These are phyloP conservation scores for Drosophila bocki DNA, from an alignment of 1,140 invertebrate genomes.

Conservation along the genomic window DNA sequence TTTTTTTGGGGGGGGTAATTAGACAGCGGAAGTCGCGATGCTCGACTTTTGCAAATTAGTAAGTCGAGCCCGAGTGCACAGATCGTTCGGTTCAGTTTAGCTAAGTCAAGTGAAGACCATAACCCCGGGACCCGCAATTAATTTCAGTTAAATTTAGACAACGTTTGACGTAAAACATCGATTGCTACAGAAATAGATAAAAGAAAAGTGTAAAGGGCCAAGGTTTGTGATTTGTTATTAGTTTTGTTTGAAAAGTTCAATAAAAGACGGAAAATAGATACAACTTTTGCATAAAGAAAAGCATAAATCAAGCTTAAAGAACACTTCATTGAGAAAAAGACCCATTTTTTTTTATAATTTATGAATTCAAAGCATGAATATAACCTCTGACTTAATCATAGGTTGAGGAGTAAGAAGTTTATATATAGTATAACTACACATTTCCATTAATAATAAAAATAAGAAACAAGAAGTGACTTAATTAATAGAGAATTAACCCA, in stretches of 20 bases:
- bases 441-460: neutral
- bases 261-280: neutral
- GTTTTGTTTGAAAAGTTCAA: neutral
- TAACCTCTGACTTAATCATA: no score
- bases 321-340: neutral
- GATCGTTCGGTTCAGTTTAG: conserved; percentile 31
- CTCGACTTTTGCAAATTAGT: conserved; percentile 40
- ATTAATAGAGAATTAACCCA: neutral
- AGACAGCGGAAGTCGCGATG: conserved; percentile 39
- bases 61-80: conserved; percentile 62
- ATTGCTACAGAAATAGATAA: conserved; percentile 57
- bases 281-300: neutral
- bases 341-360: no score
- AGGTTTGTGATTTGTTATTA: neutral
- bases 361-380: no score
- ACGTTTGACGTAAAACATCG: conserved; percentile 56
- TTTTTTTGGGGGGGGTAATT: conserved; percentile 45
- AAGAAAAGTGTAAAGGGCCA: conserved; percentile 3
- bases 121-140: conserved; percentile 31
- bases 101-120: conserved; percentile 32
- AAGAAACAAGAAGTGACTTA: neutral
- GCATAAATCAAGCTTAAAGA: neutral
- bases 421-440: neutral
- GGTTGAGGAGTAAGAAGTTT: no score
- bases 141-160: conserved; percentile 74